Evolutionary conservation across 64 coral and sea anemone genomes (phyloP).

Genomic region (Stylophora pistillata): DNA sequence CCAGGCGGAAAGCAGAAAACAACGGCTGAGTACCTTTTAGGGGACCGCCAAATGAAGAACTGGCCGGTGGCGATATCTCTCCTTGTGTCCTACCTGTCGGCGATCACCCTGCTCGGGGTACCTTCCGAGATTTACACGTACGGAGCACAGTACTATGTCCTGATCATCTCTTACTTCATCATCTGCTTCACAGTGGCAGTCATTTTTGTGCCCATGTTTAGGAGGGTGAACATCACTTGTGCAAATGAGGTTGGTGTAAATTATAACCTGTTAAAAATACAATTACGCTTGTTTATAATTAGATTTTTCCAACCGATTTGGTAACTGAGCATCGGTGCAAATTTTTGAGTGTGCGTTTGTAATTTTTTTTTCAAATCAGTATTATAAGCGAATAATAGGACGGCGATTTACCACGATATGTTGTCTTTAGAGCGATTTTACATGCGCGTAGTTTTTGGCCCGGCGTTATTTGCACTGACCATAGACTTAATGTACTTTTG

Average conservation of each 20-base stretch:
- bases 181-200: slow-evolving; percentile 41
- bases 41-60: slow-evolving; percentile 57
- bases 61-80: slow-evolving; percentile 69
- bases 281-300: background rate
- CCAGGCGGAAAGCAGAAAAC: slow-evolving; percentile 67
- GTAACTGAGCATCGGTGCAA: no score
- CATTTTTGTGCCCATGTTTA: slow-evolving; percentile 76
- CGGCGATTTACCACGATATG: no score
- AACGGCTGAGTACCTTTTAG: slow-evolving; percentile 74
- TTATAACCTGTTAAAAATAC: background rate
- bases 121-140: slow-evolving; percentile 73
- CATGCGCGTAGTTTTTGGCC: no score
- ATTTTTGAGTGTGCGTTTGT: no score
- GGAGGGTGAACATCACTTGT: slow-evolving; percentile 60
- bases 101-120: slow-evolving; percentile 64
- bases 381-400: no score
- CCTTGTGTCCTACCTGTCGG: slow-evolving; percentile 72
- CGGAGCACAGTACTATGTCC: slow-evolving; percentile 66
- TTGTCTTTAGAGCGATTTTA: no score
- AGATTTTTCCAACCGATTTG: background rate
- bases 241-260: slow-evolving; percentile 64
- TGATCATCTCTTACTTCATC: slow-evolving; percentile 47
- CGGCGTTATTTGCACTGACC: no score
- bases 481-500: no score
- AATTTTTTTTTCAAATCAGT: no score